A percentile compares a stretch with the other conserved stretches of the same genome.
phyloP scores from a whole-genome alignment of 2,888 invertebrate genomes.

The Xestobium rufovillosum region DNA sequence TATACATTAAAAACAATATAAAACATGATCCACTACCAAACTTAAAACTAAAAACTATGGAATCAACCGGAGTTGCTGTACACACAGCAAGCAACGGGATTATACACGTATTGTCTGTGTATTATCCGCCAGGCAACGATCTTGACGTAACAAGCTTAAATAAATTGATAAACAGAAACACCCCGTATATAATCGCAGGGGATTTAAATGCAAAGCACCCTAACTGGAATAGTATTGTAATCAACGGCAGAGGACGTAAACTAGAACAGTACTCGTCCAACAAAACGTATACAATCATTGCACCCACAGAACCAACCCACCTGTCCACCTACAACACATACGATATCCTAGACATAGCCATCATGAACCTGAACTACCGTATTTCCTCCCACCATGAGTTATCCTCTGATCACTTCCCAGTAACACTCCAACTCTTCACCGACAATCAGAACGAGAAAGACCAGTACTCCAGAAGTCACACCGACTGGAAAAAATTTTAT shows the following conservation, averaged over 20 bases:
- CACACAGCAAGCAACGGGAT: background rate
- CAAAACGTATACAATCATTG: background rate
- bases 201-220: constrained; percentile 4
- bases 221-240: background rate
- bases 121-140: constrained; percentile 1
- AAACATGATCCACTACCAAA: constrained; percentile 1
- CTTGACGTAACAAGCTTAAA: background rate
- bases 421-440: too few relatives aligned
- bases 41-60: constrained; percentile 2
- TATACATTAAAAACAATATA: constrained; percentile 5
- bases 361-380: background rate
- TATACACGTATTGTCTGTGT: background rate
- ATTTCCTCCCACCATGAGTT: background rate
- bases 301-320: background rate
- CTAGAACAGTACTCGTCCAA: background rate
- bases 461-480: too few relatives aligned
- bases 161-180: background rate
- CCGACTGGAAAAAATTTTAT: too few relatives aligned
- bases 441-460: too few relatives aligned
- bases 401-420: background rate
- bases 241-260: background rate
- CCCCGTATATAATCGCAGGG: background rate
- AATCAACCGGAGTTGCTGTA: background rate
- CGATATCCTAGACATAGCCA: constrained; percentile 1
- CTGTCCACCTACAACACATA: background rate